A percentile compares a stretch with the other conserved stretches of the same genome.
These are phyloP conservation scores for Plestiodon gilberti DNA, from an alignment of 2,113 vertebrate genomes.

Conservation along the genomic window DNA sequence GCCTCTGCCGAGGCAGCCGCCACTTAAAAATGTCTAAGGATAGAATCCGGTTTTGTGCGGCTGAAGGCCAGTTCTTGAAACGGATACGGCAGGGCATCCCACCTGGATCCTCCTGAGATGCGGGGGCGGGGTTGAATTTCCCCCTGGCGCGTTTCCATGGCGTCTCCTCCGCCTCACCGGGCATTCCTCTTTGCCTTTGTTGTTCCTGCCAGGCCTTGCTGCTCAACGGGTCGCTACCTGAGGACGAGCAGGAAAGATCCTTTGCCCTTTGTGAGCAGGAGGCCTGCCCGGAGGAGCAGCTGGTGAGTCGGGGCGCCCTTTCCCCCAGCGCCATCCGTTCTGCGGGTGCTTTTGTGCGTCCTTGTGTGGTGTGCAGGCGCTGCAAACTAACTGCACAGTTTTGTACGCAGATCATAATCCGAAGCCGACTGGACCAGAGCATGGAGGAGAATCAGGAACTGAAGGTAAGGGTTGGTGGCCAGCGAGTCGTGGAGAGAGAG, in stretches of 20 bases:
- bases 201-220: constrained; percentile 85
- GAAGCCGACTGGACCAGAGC: constrained; percentile 94
- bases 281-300: constrained; percentile 87
- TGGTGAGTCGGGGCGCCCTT: constrained; percentile 77
- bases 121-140: background rate
- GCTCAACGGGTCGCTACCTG: constrained; percentile 89
- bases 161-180: background rate
- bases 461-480: constrained; percentile 81
- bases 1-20: too few relatives aligned
- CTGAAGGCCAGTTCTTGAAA: background rate
- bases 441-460: constrained; percentile 91
- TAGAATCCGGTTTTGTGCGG: background rate
- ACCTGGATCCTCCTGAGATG: background rate
- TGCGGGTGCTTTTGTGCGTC: background rate
- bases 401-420: constrained; percentile 84
- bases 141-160: background rate
- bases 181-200: constrained; percentile 20
- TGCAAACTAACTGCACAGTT: constrained; percentile 2
- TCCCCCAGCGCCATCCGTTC: background rate
- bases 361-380: background rate
- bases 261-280: constrained; percentile 81
- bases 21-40: background rate
- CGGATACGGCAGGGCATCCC: background rate
- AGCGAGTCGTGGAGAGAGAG: background rate
- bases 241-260: constrained; percentile 89